These are phyloP conservation scores for Aplidium turbinatum DNA, from an alignment of 23 tunicate species.

Conservation along the genomic window DNA sequence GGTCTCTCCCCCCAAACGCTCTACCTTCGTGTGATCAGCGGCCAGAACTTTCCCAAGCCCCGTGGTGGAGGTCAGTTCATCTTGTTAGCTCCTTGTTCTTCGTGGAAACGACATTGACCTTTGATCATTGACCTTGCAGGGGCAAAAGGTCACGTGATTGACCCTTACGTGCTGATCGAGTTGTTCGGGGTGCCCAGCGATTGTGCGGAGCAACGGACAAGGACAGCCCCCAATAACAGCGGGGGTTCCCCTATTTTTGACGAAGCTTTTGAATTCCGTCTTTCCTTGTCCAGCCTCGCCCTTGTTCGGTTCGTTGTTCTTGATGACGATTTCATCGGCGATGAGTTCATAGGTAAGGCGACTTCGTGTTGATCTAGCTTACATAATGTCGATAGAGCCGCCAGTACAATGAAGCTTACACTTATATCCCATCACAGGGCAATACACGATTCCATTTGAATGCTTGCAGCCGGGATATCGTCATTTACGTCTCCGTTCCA, in stretches of 20 bases:
- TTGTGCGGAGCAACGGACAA: slow-evolving; percentile 90
- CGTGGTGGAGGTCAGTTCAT: slow-evolving; percentile 73
- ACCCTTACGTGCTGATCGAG: slow-evolving; percentile 98
- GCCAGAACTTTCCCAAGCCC: slow-evolving; percentile 96
- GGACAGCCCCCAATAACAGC: slow-evolving; percentile 93
- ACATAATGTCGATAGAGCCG: too few relatives aligned
- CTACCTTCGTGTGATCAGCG: slow-evolving; percentile 91
- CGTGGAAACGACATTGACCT: neutral
- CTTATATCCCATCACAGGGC: slow-evolving; percentile 79
- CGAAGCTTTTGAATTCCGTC: slow-evolving; percentile 83
- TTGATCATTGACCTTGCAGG: slow-evolving; percentile 35
- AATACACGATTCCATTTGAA: slow-evolving; percentile 91
- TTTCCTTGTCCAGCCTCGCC: slow-evolving; percentile 84
- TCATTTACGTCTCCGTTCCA: slow-evolving; percentile 81
- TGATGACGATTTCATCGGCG: slow-evolving; percentile 99
- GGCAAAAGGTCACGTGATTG: slow-evolving; percentile 96
- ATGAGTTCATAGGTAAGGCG: slow-evolving; percentile 93
- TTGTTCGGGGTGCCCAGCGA: slow-evolving; percentile 94
- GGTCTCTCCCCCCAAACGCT: slow-evolving; percentile 74
- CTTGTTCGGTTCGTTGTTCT: slow-evolving; percentile 97
- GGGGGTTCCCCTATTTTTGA: slow-evolving; percentile 89
- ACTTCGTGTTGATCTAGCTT: neutral
- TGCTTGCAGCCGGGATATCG: slow-evolving; percentile 97
- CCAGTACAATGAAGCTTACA: too few relatives aligned
- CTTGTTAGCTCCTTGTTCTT: neutral